Evolutionary conservation across 2,113 vertebrate genomes (phyloP), one percentile per base, ranked within the genome.

Genomic region (Benitochromis conjunctus): DNA sequence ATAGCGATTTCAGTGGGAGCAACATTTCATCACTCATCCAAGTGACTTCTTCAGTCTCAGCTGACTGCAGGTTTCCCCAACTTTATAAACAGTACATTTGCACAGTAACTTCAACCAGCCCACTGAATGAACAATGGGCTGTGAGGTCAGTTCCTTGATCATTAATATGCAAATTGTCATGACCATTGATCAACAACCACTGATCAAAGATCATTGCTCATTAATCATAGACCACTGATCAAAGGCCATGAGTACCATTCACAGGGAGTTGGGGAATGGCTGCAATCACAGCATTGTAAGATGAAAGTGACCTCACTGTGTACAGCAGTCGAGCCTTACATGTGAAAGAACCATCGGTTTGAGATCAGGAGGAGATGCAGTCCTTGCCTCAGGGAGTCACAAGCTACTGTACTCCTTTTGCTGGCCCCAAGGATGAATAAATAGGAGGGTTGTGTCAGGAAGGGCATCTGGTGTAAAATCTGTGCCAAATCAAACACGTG

Each of bases 401-500:
- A 3, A 48, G 69, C 14, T 48, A 48, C 69, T 29, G 24, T 74
- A 11, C 21, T 48, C 14, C 6, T 74, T 24, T 21, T 69, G 18
- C 6, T 71, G 66, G 41, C 43, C 14, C 14, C 69, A 74, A 74
- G 16, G 5, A 46, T 48, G 41, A 1, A 74, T 48, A 74, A 48
- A 48, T 74, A 26, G 16, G 24, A 48, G 69, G 43, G 41, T 74
- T 74, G 24, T 48, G 24, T 48, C 41, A 48, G 41, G 24, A 74
- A 19, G 6, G 24, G 69, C 41, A 74, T 74, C 41, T 74, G 24
- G 24, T 74, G 41, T 26, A 11, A 48, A 74, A 74, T 74, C 69
- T 74, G 43, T 74, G 43, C 69, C 69, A 74, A 48, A 74, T 46
- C 6, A 74, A 74, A 48, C 66, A 71, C 7, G 43, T 74, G 69